Evolutionary conservation across 2,797 vertebrate genomes (phyloP), one percentile per base, ranked within the genome.

Genomic region (Xyrichtys novacula): DNA sequence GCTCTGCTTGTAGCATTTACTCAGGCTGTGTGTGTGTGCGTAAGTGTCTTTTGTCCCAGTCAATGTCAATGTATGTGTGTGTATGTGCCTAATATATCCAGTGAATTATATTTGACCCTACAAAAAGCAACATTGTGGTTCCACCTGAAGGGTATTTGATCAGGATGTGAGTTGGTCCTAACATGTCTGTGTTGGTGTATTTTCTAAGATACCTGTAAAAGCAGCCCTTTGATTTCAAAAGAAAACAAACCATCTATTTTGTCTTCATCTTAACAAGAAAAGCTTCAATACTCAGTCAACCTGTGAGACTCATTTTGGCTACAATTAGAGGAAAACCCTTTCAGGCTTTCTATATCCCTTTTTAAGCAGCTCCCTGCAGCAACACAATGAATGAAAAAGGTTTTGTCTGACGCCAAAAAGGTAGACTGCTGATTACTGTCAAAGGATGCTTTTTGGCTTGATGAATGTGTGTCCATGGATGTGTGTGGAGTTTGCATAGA

Each of bases 341-440:
- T 56, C 17, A 19, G 68, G 42, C 57, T 60, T 74, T 54, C 49
- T 22, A 17, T 55, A 36, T 65, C 71, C 28, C 61, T 59, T 79
- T 84, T 71, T 57, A 68, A 74, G 47, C 59, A 60, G 31, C 49
- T 60, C 65, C 56, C 31, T 43, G 40, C n/a, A 49, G 75, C 73
- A 63, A 73, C 54, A 57, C 69, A 74, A 76, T 65, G 53, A 63
- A 76, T 32, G 20, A 46, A 47, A 60, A 69, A 22, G 62, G 65
- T 63, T 81, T 61, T 81, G 62, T 57, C 25, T 61, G 53, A 77
- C 73, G 78, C 76, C 81, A 89, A 77, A 42, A 84, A 83, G 54
- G 71, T 71, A 83, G 57, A 80, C 71, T 58, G 49, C 59, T 81
- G 75, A 88, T 85, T 81, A 75, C 60, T 74, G 74, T 85, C 65